These are phyloP conservation scores for Microctonus brassicae DNA, from an alignment of 2,888 invertebrate species.

Conservation along the genomic window DNA sequence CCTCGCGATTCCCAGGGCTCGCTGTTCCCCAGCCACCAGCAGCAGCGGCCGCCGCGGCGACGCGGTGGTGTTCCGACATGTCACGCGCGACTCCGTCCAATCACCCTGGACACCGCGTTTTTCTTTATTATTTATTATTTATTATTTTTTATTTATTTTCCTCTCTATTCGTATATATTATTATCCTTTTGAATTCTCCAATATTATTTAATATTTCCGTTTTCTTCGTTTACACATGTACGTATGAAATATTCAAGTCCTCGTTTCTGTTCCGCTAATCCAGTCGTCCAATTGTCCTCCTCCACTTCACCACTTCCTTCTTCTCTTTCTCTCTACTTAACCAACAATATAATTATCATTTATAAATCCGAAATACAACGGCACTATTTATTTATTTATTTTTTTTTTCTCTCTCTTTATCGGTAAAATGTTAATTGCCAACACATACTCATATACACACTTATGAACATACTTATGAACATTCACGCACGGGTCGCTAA, in stretches of 20 bases:
- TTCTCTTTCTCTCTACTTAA: constrained; percentile 21
- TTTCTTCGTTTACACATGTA: neutral
- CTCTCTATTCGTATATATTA: constrained; percentile 38
- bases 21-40: constrained; percentile 73
- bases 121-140: neutral
- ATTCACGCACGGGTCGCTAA: neutral
- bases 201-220: neutral
- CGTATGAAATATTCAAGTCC: neutral
- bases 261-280: neutral
- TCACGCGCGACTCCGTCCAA: constrained; percentile 57
- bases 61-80: constrained; percentile 78
- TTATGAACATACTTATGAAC: neutral
- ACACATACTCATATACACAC: neutral
- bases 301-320: constrained; percentile 33
- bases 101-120: constrained; percentile 42
- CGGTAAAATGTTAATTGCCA: neutral
- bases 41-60: constrained; percentile 64
- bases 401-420: neutral
- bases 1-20: constrained; percentile 70
- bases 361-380: neutral
- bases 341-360: constrained; percentile 5
- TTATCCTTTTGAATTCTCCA: neutral
- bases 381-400: neutral
- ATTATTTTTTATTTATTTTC: neutral
- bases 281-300: neutral